Evolutionary conservation across 2,797 vertebrate genomes (phyloP), one percentile per base, ranked within the genome.

Genomic region (Tadarida brasiliensis): DNA sequence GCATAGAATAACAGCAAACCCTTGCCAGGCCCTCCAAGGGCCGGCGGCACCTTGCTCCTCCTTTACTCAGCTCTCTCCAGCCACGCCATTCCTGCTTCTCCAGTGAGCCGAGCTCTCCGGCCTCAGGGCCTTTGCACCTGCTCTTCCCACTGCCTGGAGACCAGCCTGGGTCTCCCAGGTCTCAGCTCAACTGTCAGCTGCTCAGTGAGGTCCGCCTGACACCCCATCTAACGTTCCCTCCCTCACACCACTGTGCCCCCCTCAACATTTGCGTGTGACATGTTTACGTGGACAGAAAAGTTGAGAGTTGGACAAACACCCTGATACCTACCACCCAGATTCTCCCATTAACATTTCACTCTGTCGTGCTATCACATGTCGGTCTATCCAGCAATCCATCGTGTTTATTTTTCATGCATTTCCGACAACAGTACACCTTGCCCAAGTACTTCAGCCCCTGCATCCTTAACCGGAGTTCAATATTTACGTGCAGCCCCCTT

Each of bases 361-460:
- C 0, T 1, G 2, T 33, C 4, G 24, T 35, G 65, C 33, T 24
- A 16, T 16, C 1, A 0, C 1, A 20, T 10, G 22, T 20, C 51
- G 24, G 0, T 12, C 57, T 26, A 2, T 19, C 47, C 67, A 28
- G 14, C 24, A 5, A 7, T 10, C 28, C 33, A 4, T 26, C 47
- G 39, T 11, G 30, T 7, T n/a, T 51, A 20, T 11, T 67, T 76
- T 30, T 47, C 22, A 14, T 24, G 26, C 3, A 1, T n/a, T 22
- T 57, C 71, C 47, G n/a, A 35, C 89, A 17, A 9, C 16, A 26
- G 39, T 2, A 5, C 17, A 5, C 28, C 63, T n/a, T 15, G 24
- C 28, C 12, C 14, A 15, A 4, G n/a, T 11, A 1, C n/a, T 15
- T 24, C 12, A 4, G 39, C 39, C 3, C 0, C 2, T 2, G 0